Evolutionary conservation across 2,797 vertebrate genomes (phyloP), one percentile per base, ranked within the genome.

Genomic region (Geotrypetes seraphini): DNA sequence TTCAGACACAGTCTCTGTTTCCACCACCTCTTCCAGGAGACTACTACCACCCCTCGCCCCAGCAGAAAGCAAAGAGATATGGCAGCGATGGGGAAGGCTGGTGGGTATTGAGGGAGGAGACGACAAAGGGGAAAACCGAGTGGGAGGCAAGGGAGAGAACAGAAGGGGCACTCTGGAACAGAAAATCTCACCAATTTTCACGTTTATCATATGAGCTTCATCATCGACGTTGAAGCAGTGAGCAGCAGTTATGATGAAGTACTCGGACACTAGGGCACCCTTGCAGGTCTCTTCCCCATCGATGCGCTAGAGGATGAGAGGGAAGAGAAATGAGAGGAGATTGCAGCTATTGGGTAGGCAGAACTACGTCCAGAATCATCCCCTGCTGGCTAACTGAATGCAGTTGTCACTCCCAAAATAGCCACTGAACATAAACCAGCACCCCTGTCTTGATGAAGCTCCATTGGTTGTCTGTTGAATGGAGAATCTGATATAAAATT

Each of bases 211-310:
- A 2, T 54, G 39, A 2, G 3, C 14, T 18, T 21, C 6, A 7
- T 69, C 66, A 0, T 60, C 47, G 13, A 68, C 67, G 2, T 33
- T 70, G 31, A 91, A 85, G 45, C 89, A 92, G 55, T 92, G 89
- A 22, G 89, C 87, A 0, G 87, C 83, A 0, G 87, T 90, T 66
- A 92, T 59, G 36, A 91, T 64, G 56, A 73, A 88, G 44, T 76
- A 76, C 28, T 61, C 50, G 1, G 73, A 85, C 47, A 92, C 29
- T 13, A 92, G 69, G 4, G 88, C 71, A 17, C 86, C 89, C 31
- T 63, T 73, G 27, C 88, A 84, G 12, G 14, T 37, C 17, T 71
- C 57, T 29, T 14, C 28, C 6, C 29, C 52, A 4, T 3, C 7
- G 4, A 54, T 19, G 8, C 57, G 54, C 69, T 68, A 25, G 9